Base-by-base conservation (phyloP, 2,888 invertebrate species). In the Halictus ligatus region DNA sequence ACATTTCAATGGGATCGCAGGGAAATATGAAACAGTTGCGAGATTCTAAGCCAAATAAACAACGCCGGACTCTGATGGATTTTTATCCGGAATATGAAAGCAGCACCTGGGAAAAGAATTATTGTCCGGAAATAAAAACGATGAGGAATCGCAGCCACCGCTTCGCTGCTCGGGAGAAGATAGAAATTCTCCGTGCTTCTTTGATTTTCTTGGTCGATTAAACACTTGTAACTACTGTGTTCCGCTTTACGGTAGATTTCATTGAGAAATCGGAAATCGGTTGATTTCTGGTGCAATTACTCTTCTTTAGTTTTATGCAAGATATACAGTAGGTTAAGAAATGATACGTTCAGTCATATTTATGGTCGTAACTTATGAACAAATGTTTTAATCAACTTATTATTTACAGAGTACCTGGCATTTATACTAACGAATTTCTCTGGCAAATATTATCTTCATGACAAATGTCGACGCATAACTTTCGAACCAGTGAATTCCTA, bases 11-110 rank as follows among this genome's bases (percentile, higher is more conserved):
- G 48, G 21, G 6, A 12, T 10, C 54, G 54, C 12, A 10, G 46
- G 43, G 4, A 18, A 35, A 35, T 40, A 43, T 25, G 71, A 48
- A 58, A 71, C 48, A 29, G 15, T 25, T 18, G 7, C 18, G 72
- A 15, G 54, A 48, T 54, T 35, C 15, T 8, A 12, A 25, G 50
- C 25, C 43, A 29, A 75, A 71, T 29, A 40, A 75, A 58, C 43
- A 74, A 25, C 46, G 6, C 25, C 29, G 48, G 2, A 15, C 48
- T 25, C 54, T 48, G 84, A 81, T 81, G 76, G 81, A 81, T 81
- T 81, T 77, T 48, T 67, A 81, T 81, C 77, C 21, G 73, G 58
- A 81, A 84, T 69, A 74, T 77, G 81, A 67, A 74, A 74, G 81
- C 67, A 46, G 5, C 69, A 21, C 35, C n/a, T 58, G 29, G 25